phyloP scores from a whole-genome alignment of 1,140 invertebrate genomes.

The Lepidurus couesii region DNA sequence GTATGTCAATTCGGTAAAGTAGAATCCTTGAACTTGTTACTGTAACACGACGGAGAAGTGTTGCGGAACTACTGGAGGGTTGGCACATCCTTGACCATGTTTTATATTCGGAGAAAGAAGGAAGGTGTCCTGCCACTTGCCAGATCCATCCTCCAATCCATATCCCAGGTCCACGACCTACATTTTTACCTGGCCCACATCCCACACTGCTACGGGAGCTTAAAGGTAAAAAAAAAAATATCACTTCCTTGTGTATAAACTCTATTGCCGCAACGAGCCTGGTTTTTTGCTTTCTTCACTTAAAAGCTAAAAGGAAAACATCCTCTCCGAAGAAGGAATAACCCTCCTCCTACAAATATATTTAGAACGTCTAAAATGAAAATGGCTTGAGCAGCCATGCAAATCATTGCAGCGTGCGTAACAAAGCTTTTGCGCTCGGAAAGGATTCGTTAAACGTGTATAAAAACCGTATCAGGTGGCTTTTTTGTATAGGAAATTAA shows the following conservation, averaged over 20 bases:
- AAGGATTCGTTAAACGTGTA: not conserved
- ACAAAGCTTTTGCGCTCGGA: not conserved
- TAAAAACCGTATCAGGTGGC: not conserved
- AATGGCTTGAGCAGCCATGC: not conserved
- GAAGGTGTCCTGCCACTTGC: not conserved
- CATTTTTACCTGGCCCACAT: constrained; percentile 13
- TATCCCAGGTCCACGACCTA: constrained; percentile 15
- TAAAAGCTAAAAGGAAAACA: not conserved
- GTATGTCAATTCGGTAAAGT: not conserved
- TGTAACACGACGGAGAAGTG: not conserved
- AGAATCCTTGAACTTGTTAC: constrained; percentile 9
- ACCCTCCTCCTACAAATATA: no score
- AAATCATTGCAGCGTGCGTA: not conserved
- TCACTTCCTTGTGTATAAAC: not conserved
- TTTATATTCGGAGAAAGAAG: constrained; percentile 15
- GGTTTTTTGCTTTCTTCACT: not conserved
- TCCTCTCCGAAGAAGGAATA: not conserved
- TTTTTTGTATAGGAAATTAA: no score
- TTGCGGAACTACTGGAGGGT: not conserved
- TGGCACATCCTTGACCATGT: constrained; percentile 13
- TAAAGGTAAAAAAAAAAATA: not conserved
- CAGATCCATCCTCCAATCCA: constrained; percentile 12
- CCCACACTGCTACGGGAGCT: not conserved
- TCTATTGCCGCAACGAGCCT: not conserved
- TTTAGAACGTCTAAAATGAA: not conserved